Conservation (phyloP, 1,140 invertebrate genomes). For the Penaeus chinensis region DNA sequence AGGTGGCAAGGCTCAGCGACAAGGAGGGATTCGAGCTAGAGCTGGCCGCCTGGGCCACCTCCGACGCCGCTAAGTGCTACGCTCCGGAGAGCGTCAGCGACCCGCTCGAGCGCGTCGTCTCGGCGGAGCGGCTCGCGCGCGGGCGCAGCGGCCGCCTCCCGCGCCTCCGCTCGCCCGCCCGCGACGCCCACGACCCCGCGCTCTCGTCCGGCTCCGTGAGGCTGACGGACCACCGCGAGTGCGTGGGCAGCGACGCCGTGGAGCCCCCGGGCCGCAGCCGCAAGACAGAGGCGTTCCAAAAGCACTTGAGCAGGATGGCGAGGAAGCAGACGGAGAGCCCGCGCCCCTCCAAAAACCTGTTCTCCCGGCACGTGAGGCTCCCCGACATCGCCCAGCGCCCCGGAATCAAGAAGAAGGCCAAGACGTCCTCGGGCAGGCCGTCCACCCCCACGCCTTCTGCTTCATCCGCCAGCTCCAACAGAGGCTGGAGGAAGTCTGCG, state of each 20-base stretch:
- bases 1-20: neutral
- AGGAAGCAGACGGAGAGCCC: neutral
- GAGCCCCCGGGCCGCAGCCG: neutral
- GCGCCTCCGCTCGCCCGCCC: neutral
- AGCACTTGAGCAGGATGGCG: slow-evolving; percentile 14
- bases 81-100: neutral
- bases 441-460: neutral
- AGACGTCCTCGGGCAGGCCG: neutral
- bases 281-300: neutral
- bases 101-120: neutral
- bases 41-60: slow-evolving; percentile 30
- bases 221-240: slow-evolving; percentile 16
- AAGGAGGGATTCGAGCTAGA: slow-evolving; percentile 29
- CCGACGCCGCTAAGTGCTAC: neutral
- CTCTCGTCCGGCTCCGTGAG: neutral
- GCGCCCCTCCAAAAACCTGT: neutral
- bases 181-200: neutral
- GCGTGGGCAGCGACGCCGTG: neutral
- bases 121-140: neutral
- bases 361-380: slow-evolving; percentile 18
- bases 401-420: too few relatives aligned
- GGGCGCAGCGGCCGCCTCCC: slow-evolving; percentile 24
- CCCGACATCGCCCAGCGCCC: slow-evolving; percentile 24
- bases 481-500: too few relatives aligned
- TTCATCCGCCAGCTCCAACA: neutral